Evolutionary conservation across 2,888 invertebrate species (phyloP), one percentile per base, ranked within the genome.

Genomic region (Andrena haemorrhoa): DNA sequence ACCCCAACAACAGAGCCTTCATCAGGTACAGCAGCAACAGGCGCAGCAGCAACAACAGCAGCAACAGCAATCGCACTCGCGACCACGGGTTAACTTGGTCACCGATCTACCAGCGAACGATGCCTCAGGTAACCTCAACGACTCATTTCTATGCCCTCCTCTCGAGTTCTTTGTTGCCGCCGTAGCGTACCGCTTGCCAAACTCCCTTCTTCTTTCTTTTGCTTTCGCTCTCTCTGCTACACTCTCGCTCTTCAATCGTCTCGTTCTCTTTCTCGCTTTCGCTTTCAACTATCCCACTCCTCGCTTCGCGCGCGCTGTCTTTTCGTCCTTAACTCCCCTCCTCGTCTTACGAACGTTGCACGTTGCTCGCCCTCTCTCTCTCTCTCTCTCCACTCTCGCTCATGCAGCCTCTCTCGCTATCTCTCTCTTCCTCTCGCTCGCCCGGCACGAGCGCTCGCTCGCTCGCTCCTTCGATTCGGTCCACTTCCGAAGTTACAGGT

Each of bases 91-190:
- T 47, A 87, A 88, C 65, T 84, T 91, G 73, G 86, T 87, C 60
- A 82, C 85, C 71, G 89, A 92, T 58, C 82, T 89, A 64, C 71
- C 81, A 75, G 86, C 82, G 64, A 88, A 81, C 78, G 90, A 87
- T 86, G 83, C 86, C 80, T 78, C 92, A 91, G 92, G 92, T 92
- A 92, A 87, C 86, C 87, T 89, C 84, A 89, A 88, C 81, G 53
- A 74, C 64, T 79, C 79, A 70, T 77, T 47, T 79, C 84, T 82
- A 74, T 82, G 78, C 78, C 75, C 82, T 77, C 60, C 78, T 75
- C 82, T 75, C 56, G 31, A 64, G 47, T 70, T 69, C 86, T 85
- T 79, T 86, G 80, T 86, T 86, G 78, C 75, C 76, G 86, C 84
- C 61, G 68, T 68, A 83, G 85, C 85, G 79, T 84, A 87, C 87